A percentile compares a stretch with the other conserved stretches of the same genome.
Evolutionary conservation across 2,797 vertebrate genomes (phyloP).

Genomic region (Rhabdophis nuchalis): DNA sequence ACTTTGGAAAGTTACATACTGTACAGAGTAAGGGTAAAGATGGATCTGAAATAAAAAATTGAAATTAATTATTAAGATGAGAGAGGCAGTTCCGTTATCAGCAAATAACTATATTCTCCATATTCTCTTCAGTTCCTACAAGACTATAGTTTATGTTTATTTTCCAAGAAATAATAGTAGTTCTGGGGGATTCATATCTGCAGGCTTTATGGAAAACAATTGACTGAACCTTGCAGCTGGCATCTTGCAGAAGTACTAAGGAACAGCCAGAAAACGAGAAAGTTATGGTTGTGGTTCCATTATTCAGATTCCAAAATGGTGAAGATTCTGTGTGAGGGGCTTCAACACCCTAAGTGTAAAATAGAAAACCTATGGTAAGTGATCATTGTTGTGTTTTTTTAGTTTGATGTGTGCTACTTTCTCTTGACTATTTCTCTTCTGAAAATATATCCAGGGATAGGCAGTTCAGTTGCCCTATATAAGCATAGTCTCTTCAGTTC

Average conservation of each 20-base stretch:
- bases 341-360: neutral
- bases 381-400: neutral
- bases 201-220: constrained; percentile 38
- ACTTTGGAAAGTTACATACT: neutral
- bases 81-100: neutral
- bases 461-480: neutral
- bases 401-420: neutral
- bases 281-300: neutral
- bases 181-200: constrained; percentile 4
- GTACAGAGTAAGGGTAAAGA: neutral
- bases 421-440: neutral
- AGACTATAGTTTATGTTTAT: neutral
- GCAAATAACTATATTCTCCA: neutral
- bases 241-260: neutral
- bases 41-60: neutral
- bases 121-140: neutral
- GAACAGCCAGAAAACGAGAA: neutral
- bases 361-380: neutral
- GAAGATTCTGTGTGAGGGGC: neutral
- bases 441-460: neutral
- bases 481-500: neutral
- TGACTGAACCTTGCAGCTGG: neutral
- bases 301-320: rapidly evolving
- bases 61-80: neutral
- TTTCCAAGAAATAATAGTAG: neutral